Evolutionary conservation across 2,888 invertebrate genomes (phyloP).

Genomic region (Oeneis ivallda): DNA sequence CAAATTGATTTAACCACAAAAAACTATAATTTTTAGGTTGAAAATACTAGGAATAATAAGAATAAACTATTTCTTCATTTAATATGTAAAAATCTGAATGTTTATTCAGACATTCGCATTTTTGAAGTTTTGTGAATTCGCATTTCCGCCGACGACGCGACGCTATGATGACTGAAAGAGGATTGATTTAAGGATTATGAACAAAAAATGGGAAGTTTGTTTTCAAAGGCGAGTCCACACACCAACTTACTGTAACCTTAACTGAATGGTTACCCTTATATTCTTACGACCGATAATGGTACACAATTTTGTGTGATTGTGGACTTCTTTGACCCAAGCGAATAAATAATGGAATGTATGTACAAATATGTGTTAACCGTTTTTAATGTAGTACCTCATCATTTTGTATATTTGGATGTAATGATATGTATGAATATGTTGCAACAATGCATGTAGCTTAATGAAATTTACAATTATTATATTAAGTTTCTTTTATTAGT

Average conservation of each 20-base stretch:
- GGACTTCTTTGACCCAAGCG: slow-evolving; percentile 21
- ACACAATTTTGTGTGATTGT: slow-evolving; percentile 1
- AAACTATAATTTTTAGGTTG: neutral
- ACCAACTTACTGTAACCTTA: neutral
- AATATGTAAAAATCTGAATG: neutral
- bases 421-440: slow-evolving; percentile 41
- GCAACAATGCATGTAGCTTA: slow-evolving; percentile 38
- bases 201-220: neutral
- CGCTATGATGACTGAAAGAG: neutral
- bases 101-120: neutral
- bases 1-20: neutral
- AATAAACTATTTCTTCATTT: neutral
- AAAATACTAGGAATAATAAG: neutral
- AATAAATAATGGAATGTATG: slow-evolving; percentile 42
- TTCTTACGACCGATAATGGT: neutral
- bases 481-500: slow-evolving; percentile 34
- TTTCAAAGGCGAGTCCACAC: neutral
- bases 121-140: neutral
- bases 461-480: slow-evolving; percentile 40
- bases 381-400: slow-evolving; percentile 54
- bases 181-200: neutral
- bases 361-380: slow-evolving; percentile 59
- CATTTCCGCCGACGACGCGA: neutral
- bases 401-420: slow-evolving; percentile 43
- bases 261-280: neutral